These are phyloP conservation scores for Heliconius ismenius DNA, from an alignment of 2,888 invertebrate genomes.

Conservation along the genomic window DNA sequence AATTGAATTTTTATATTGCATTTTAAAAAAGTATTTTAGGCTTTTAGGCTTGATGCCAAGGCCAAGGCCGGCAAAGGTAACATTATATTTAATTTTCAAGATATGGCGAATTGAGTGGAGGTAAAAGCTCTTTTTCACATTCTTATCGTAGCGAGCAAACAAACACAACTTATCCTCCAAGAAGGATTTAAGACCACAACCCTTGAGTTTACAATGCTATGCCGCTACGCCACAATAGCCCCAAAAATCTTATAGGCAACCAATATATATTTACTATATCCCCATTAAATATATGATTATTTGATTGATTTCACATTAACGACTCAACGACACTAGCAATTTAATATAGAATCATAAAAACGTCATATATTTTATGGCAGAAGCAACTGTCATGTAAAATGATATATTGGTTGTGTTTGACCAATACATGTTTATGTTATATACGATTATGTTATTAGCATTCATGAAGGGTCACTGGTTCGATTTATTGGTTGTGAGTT, in stretches of 20 bases:
- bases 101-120: neutral
- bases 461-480: neutral
- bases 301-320: neutral
- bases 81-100: neutral
- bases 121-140: no score
- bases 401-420: constrained; percentile 30
- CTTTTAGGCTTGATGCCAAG: no score
- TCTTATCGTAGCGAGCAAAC: no score
- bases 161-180: no score
- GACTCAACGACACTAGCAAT: constrained; percentile 9
- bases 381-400: constrained; percentile 30
- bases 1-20: no score
- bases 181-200: no score
- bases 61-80: no score
- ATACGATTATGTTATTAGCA: neutral
- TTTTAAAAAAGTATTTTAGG: no score
- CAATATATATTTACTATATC: neutral
- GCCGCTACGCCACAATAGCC: neutral
- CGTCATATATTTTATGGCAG: constrained; percentile 33
- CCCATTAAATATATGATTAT: neutral
- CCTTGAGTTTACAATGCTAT: neutral
- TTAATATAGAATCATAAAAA: constrained; percentile 31
- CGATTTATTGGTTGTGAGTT: neutral
- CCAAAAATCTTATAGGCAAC: neutral
- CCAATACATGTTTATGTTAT: neutral